These are phyloP conservation scores for Channa striata DNA, from an alignment of 2,797 vertebrate species.

Conservation along the genomic window DNA sequence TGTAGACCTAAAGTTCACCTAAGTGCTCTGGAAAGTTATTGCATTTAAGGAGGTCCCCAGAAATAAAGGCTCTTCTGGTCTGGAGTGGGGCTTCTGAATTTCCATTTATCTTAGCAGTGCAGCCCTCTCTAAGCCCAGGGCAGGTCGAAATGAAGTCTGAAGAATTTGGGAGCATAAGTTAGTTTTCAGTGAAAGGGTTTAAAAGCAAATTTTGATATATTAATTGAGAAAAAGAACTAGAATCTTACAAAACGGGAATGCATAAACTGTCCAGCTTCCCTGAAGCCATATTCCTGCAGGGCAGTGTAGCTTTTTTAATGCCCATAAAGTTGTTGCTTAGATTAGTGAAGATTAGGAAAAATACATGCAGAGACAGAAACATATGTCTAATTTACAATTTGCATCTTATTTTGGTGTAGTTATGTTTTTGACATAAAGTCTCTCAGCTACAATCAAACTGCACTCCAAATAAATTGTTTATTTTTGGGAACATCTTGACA, in stretches of 20 bases:
- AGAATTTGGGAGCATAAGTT: background rate
- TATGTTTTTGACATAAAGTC: background rate
- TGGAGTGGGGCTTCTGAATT: conserved; percentile 57
- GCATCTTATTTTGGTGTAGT: no score
- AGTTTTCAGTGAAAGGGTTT: background rate
- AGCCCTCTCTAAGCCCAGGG: conserved; percentile 29
- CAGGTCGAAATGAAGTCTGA: conserved; percentile 47
- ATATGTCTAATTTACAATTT: no score
- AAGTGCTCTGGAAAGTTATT: conserved; percentile 41
- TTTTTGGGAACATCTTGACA: no score
- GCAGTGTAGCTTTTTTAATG: no score
- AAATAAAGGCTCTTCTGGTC: conserved; percentile 44
- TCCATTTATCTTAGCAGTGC: conserved; percentile 3
- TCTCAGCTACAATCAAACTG: background rate
- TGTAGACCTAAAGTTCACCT: conserved; percentile 47
- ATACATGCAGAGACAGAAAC: no score
- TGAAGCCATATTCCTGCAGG: no score
- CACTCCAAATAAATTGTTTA: background rate
- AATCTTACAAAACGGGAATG: no score
- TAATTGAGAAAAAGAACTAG: background rate
- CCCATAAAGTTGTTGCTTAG: no score
- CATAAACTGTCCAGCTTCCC: no score
- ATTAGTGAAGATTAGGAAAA: no score
- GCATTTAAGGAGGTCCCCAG: conserved; percentile 50
- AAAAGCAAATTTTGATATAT: background rate